Evolutionary conservation across 2,888 invertebrate species (phyloP).

Genomic region (Diloba caeruleocephala): DNA sequence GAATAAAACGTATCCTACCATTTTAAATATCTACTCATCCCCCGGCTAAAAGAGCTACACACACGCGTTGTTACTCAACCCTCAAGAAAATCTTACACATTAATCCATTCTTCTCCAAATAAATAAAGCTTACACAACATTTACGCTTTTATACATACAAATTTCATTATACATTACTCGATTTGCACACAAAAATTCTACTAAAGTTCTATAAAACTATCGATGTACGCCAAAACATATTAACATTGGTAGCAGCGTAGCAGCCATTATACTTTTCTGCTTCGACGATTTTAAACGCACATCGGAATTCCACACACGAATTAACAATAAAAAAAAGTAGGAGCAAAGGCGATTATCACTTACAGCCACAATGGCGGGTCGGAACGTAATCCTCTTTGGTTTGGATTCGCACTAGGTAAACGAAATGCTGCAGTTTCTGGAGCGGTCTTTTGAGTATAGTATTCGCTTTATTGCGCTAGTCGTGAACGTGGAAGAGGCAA

Average conservation of each 20-base stretch:
- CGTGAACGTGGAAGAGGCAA: too few relatives aligned
- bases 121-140: slow-evolving; percentile 30
- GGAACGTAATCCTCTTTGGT: slow-evolving; percentile 52
- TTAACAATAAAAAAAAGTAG: slow-evolving; percentile 52
- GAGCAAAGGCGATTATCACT: slow-evolving; percentile 57
- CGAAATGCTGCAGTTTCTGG: slow-evolving; percentile 36
- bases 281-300: slow-evolving; percentile 47
- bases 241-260: slow-evolving; percentile 6
- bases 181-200: neutral
- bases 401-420: slow-evolving; percentile 50
- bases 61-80: slow-evolving; percentile 6
- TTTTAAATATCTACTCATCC: slow-evolving; percentile 18
- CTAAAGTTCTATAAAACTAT: neutral
- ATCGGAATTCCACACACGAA: slow-evolving; percentile 63
- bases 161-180: slow-evolving; percentile 6
- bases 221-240: neutral
- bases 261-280: slow-evolving; percentile 49
- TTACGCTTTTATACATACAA: too few relatives aligned
- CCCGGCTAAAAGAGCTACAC: slow-evolving; percentile 10
- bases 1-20: neutral
- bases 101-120: slow-evolving; percentile 17
- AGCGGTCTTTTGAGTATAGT: neutral
- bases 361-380: slow-evolving; percentile 48
- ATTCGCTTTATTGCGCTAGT: too few relatives aligned
- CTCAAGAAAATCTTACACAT: slow-evolving; percentile 13